These are phyloP conservation scores for Falco punctatus DNA, from an alignment of 2,113 vertebrate genomes.

Conservation along the genomic window DNA sequence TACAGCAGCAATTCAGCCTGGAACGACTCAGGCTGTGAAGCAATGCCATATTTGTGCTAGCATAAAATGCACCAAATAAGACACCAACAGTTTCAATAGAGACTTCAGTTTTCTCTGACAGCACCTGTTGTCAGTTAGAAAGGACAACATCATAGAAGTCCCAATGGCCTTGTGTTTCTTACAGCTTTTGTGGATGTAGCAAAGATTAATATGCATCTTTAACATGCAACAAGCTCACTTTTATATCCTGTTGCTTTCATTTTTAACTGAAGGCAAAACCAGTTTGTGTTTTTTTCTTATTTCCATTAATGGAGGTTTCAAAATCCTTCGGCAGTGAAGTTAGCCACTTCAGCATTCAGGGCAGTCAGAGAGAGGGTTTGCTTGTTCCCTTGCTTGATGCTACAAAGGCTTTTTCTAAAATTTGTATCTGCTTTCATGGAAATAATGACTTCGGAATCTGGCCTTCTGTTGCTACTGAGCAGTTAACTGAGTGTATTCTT, in stretches of 20 bases:
- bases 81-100: neutral
- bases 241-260: neutral
- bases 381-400: neutral
- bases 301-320: neutral
- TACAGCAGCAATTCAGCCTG: neutral
- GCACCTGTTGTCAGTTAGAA: neutral
- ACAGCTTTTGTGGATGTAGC: neutral
- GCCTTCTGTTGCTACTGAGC: neutral
- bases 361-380: neutral
- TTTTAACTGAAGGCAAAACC: neutral
- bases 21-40: neutral
- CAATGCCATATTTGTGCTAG: neutral
- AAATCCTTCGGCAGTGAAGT: neutral
- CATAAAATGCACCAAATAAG: neutral
- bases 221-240: neutral
- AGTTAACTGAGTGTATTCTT: neutral
- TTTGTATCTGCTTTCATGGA: neutral
- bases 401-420: neutral
- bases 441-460: neutral
- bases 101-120: neutral
- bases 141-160: neutral
- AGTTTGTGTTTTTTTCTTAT: fast-evolving
- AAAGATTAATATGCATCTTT: neutral
- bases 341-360: neutral
- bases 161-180: neutral